Conservation (phyloP, 2,888 invertebrate species). For the Belgica antarctica region DNA sequence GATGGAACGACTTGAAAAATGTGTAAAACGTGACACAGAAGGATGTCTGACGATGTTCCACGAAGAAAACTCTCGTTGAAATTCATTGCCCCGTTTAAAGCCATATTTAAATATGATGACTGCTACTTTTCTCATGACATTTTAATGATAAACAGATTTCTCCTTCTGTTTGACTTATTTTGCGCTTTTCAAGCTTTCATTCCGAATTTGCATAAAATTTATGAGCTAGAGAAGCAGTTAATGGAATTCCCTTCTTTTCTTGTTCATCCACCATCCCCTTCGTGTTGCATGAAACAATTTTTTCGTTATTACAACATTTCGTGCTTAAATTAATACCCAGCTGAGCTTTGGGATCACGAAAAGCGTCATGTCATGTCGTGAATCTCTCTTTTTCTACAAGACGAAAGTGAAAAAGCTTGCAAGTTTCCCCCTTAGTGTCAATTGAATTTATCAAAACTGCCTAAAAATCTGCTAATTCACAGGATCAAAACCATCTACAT, state of each 20-base stretch:
- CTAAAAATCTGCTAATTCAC: background rate
- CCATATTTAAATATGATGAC: background rate
- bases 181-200: too few species aligned
- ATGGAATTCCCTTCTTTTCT: constrained; percentile 12
- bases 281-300: background rate
- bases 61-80: background rate
- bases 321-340: constrained; percentile 19
- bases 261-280: background rate
- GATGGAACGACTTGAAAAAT: background rate
- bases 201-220: constrained; percentile 34
- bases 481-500: too few species aligned
- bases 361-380: background rate
- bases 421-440: background rate
- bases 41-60: too few species aligned
- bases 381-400: background rate
- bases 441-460: background rate
- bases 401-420: constrained; percentile 5
- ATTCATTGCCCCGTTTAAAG: background rate
- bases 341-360: constrained; percentile 9
- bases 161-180: too few species aligned
- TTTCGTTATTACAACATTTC: constrained; percentile 6
- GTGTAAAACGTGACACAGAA: too few species aligned
- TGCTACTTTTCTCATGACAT: constrained; percentile 9
- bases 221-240: constrained; percentile 3
- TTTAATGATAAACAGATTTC: constrained; percentile 39